These are phyloP conservation scores for Chaetodon auriga DNA, from an alignment of 2,113 vertebrate genomes.

Conservation along the genomic window DNA sequence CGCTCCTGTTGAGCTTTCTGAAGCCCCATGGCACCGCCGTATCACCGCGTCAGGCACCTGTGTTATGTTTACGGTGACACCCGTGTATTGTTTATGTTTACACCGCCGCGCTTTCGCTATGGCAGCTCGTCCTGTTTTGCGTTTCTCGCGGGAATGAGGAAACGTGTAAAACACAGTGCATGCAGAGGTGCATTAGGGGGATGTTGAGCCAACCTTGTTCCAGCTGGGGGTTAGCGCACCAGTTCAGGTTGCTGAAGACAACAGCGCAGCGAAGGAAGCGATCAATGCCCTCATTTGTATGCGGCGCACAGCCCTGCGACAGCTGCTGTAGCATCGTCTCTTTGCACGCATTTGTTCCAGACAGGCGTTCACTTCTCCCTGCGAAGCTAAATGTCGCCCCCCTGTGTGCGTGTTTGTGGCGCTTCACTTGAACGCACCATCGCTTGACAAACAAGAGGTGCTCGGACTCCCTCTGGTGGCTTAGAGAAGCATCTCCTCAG, in stretches of 20 bases:
- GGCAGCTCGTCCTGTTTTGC: neutral
- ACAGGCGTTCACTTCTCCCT: neutral
- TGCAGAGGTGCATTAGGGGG: neutral
- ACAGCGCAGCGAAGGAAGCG: slow-evolving; percentile 40
- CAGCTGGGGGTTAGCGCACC: slow-evolving; percentile 58
- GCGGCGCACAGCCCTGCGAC: slow-evolving; percentile 76
- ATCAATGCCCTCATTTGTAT: slow-evolving; percentile 80
- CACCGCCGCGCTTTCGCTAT: neutral
- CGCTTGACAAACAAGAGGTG: accelerated
- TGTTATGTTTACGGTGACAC: neutral
- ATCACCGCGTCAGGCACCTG: neutral
- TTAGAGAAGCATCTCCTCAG: accelerated
- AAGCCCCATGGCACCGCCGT: neutral
- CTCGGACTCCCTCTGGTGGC: slow-evolving; percentile 57
- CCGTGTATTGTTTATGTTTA: neutral
- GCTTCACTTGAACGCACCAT: neutral
- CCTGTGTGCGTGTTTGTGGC: slow-evolving; percentile 15
- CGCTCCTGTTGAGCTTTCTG: neutral
- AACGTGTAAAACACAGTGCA: neutral
- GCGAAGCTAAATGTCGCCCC: slow-evolving; percentile 60
- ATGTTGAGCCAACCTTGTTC: neutral
- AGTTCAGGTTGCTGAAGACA: slow-evolving; percentile 55
- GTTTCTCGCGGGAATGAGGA: neutral
- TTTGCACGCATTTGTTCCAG: slow-evolving; percentile 65
- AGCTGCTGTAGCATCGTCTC: slow-evolving; percentile 74